Evolutionary conservation across 2,888 invertebrate species (phyloP).

Genomic region (Spisula solida): DNA sequence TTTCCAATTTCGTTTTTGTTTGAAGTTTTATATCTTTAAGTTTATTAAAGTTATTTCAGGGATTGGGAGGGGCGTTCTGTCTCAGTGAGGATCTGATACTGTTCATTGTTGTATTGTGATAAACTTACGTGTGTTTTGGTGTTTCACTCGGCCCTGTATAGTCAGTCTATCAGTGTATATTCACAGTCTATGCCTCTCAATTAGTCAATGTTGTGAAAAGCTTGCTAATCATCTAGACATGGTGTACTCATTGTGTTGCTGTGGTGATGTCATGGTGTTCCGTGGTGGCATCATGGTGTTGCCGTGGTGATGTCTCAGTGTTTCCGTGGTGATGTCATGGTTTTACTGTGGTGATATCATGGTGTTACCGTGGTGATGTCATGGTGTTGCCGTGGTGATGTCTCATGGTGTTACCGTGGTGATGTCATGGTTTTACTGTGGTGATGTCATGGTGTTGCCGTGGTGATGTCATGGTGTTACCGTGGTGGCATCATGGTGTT

Average conservation of each 20-base stretch:
- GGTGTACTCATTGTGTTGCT: not conserved
- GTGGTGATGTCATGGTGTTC: constrained; percentile 12
- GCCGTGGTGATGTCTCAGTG: too few species aligned
- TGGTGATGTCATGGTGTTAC: too few species aligned
- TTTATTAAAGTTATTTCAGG: constrained; percentile 3
- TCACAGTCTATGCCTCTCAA: constrained; percentile 25
- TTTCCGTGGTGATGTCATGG: too few species aligned
- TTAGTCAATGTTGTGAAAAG: constrained; percentile 57
- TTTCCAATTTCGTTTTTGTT: not conserved
- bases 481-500: not conserved
- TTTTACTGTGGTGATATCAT: too few species aligned
- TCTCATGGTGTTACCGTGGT: too few species aligned
- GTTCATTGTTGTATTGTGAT: not conserved
- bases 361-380: not conserved
- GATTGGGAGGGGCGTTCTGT: constrained; percentile 5
- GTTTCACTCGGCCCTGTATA: not conserved
- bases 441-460: too few species aligned
- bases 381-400: constrained; percentile 5
- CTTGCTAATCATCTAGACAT: constrained; percentile 43
- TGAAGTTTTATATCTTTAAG: not conserved
- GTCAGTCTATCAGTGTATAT: not conserved
- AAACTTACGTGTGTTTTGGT: not conserved
- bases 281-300: too few species aligned
- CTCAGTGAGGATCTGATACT: not conserved
- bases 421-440: too few species aligned